These are phyloP conservation scores for Spheniscus humboldti DNA, from an alignment of 2,797 vertebrate genomes.

Conservation along the genomic window DNA sequence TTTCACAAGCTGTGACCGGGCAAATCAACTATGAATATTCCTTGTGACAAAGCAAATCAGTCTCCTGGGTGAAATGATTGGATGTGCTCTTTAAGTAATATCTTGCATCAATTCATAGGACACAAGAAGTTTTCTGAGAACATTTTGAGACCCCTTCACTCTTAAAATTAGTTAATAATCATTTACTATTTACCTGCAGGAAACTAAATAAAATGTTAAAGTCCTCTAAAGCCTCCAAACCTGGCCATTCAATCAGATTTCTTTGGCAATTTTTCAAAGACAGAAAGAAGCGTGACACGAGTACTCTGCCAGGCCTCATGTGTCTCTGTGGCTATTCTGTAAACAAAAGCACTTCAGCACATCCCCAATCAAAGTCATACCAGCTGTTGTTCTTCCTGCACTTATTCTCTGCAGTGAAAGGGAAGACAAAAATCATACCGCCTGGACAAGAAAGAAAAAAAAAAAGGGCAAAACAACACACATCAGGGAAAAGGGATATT, in stretches of 20 bases:
- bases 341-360: slow-evolving; percentile 33
- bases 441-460: not conserved
- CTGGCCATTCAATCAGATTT: slow-evolving; percentile 7
- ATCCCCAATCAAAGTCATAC: slow-evolving; percentile 29
- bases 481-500: not conserved
- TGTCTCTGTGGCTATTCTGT: slow-evolving; percentile 34
- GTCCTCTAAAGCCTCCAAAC: not conserved
- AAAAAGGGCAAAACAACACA: not conserved
- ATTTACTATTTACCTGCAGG: not conserved
- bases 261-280: slow-evolving; percentile 54
- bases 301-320: slow-evolving; percentile 23
- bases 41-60: not conserved
- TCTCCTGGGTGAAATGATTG: not conserved
- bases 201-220: not conserved
- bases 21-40: not conserved
- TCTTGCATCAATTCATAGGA: not conserved
- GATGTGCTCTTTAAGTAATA: not conserved
- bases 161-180: not conserved
- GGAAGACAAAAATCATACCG: not conserved
- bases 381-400: slow-evolving; percentile 41
- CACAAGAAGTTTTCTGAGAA: not conserved
- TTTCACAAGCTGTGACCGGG: not conserved
- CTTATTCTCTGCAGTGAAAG: slow-evolving; percentile 7
- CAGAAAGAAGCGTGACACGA: not conserved
- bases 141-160: not conserved